Evolutionary conservation across 37 sponge, comb jelly and placozoan species (phyloP).

Genomic region (Agelas oroides): DNA sequence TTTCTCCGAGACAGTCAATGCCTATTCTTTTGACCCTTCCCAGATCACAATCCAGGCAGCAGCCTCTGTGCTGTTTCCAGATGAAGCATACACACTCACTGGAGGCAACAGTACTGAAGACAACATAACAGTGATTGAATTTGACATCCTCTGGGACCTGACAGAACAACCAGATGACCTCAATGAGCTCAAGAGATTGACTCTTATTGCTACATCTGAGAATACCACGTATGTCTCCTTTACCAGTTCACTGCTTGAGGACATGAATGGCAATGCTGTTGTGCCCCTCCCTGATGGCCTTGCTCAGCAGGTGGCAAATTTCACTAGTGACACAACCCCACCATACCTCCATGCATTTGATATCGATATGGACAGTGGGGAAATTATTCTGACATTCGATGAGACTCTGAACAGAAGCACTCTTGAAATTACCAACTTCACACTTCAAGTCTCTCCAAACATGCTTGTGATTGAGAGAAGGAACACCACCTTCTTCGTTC

Average conservation of each 20-base stretch:
- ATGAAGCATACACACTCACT: slow-evolving; percentile 49
- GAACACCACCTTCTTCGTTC: neutral
- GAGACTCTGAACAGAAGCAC: slow-evolving; percentile 78
- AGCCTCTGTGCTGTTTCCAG: neutral
- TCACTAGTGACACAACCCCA: slow-evolving; percentile 77
- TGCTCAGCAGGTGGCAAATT: slow-evolving; percentile 62
- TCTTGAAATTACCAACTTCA: slow-evolving; percentile 58
- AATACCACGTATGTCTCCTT: slow-evolving; percentile 74
- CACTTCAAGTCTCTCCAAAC: slow-evolving; percentile 51
- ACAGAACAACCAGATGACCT: slow-evolving; percentile 68
- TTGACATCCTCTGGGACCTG: slow-evolving; percentile 69
- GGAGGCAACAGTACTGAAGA: slow-evolving; percentile 69
- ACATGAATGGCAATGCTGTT: slow-evolving; percentile 87
- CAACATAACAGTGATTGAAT: slow-evolving; percentile 72
- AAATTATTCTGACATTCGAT: slow-evolving; percentile 80
- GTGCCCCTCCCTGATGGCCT: slow-evolving; percentile 70
- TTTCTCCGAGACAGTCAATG: slow-evolving; percentile 91
- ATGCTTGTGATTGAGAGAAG: slow-evolving; percentile 9
- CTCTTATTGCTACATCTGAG: slow-evolving; percentile 43
- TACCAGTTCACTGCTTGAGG: slow-evolving; percentile 52
- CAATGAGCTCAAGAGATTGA: slow-evolving; percentile 72
- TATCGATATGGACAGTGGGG: slow-evolving; percentile 82
- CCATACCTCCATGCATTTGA: slow-evolving; percentile 86
- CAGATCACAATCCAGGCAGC: slow-evolving; percentile 63
- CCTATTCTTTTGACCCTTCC: slow-evolving; percentile 75